phyloP scores from a whole-genome alignment of 2,888 invertebrate genomes.

The Neelides folsomi region DNA sequence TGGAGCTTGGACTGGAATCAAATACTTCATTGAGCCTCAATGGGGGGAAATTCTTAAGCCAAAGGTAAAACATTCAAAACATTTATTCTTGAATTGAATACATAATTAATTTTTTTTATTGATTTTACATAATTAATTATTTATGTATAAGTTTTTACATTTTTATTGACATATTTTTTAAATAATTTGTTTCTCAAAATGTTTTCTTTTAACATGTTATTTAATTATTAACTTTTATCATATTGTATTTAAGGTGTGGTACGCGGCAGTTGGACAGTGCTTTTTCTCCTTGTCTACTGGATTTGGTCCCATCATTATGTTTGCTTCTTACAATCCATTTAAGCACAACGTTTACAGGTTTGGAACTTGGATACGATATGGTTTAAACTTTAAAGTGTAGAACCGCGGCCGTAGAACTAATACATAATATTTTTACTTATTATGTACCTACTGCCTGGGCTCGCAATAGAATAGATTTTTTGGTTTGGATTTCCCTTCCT shows the following conservation, averaged over 20 bases:
- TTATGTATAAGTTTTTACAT: too few relatives aligned
- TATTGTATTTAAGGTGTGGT: constrained; percentile 59
- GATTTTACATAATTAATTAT: too few relatives aligned
- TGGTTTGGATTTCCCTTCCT: too few relatives aligned
- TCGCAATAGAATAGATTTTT: too few relatives aligned
- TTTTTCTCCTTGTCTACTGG: constrained; percentile 55
- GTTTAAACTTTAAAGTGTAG: neutral
- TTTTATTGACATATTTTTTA: too few relatives aligned
- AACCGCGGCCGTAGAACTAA: neutral
- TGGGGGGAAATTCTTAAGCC: constrained; percentile 57
- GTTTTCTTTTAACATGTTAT: too few relatives aligned
- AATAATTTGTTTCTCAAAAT: too few relatives aligned
- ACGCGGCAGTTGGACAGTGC: constrained; percentile 62
- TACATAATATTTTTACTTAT: neutral
- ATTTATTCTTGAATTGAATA: too few relatives aligned
- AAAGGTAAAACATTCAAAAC: neutral
- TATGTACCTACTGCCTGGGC: neutral
- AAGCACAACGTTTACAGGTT: constrained; percentile 56
- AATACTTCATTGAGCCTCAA: constrained; percentile 64
- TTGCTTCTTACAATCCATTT: constrained; percentile 59
- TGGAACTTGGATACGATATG: too few relatives aligned
- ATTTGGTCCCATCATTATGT: constrained; percentile 63
- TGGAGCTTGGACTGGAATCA: constrained; percentile 56
- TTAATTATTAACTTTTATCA: too few relatives aligned
- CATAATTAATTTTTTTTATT: too few relatives aligned